Evolutionary conservation across 2,888 invertebrate species (phyloP), one percentile per base, ranked within the genome.

Genomic region (Coelinius sp.): DNA sequence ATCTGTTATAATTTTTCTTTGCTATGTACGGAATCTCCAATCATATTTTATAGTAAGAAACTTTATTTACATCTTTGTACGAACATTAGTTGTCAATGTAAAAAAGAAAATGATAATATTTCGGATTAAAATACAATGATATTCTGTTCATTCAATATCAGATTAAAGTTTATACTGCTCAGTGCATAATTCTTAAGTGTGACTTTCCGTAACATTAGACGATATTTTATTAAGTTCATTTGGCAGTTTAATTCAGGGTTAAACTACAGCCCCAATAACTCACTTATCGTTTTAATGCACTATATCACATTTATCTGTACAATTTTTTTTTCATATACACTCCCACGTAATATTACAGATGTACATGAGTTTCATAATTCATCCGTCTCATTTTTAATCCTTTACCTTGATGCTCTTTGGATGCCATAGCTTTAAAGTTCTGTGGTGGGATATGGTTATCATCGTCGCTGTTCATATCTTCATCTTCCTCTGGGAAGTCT

Each of bases 361-460:
- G 27, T 66, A 66, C 66, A 31, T 20, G 27, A n/a, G 59, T 68
- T 88, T 88, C 90, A 86, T 89, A 90, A 82, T 90, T 89, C 85
- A 90, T 89, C 78, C 90, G 89, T 86, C 91, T 90, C 90, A 91
- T 91, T 85, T 90, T 90, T 82, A 90, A 91, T 73, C 89, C 86
- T 83, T 89, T 90, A 44, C 86, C 85, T 73, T 82, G 81, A 68
- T 84, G 80, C 65, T 84, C 84, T 71, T 86, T 88, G 78, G 86
- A 85, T 80, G 82, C 85, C 20, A 84, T 82, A 82, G 88, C 82
- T 81, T 84, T 79, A 83, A 88, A 81, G 68, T 73, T 83, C 41
- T 83, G 82, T 38, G 82, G 82, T 49, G 81, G 82, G 71, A 85
- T 86, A 74, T 85, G 83, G 68, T 86, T 86, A 72, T 87, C 87